phyloP scores from a whole-genome alignment of 2,888 invertebrate species.

The Ornithoptera alexandrae region DNA sequence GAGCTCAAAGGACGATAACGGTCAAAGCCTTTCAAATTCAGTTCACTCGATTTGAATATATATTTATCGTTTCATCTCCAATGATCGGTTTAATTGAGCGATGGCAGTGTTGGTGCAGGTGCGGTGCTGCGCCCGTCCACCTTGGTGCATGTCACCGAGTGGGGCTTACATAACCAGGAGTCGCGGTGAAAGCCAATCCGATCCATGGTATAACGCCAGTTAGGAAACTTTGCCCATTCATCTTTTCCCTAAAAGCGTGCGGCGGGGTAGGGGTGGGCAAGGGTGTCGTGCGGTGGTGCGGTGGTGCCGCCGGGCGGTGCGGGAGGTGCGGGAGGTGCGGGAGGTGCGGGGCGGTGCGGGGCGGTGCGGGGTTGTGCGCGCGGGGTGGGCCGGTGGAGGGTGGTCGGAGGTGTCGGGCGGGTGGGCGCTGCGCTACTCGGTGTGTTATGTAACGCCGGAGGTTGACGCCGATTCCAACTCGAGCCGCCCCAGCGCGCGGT shows the following conservation, averaged over 20 bases:
- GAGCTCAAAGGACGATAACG: neutral
- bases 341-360: too few relatives aligned
- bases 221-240: constrained; percentile 77
- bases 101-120: constrained; percentile 30
- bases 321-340: too few relatives aligned
- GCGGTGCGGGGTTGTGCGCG: constrained; percentile 46
- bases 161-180: constrained; percentile 65
- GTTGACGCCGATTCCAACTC: constrained; percentile 55
- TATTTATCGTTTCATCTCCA: constrained; percentile 3
- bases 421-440: constrained; percentile 65
- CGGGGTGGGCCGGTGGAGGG: constrained; percentile 38
- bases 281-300: too few relatives aligned
- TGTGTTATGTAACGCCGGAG: constrained; percentile 65
- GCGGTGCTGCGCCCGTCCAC: constrained; percentile 40
- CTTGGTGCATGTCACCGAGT: constrained; percentile 4
- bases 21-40: neutral
- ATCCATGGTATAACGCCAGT: constrained; percentile 72
- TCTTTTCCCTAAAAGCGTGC: constrained; percentile 69
- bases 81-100: neutral
- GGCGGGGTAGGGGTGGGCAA: too few relatives aligned
- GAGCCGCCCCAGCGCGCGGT: constrained; percentile 57
- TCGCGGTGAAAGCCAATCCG: constrained; percentile 56
- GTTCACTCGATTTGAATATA: constrained; percentile 1
- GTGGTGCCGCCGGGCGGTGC: too few relatives aligned
- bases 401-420: neutral